phyloP scores from a whole-genome alignment of 1,140 invertebrate genomes.

The Leptopilina clavipes region DNA sequence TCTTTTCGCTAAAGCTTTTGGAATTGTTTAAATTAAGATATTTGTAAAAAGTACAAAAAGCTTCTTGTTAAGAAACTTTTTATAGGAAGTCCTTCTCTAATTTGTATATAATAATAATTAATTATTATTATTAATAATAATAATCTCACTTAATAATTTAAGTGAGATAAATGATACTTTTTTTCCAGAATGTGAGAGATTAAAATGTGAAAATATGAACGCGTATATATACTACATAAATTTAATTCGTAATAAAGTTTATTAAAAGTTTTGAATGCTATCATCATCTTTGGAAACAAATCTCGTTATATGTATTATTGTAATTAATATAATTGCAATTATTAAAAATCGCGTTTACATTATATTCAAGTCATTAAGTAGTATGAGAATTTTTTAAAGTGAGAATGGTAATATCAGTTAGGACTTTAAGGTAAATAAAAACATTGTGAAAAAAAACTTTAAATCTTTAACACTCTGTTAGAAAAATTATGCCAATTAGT shows the following conservation, averaged over 20 bases:
- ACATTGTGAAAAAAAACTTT: background rate
- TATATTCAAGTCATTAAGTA: slow-evolving; percentile 23
- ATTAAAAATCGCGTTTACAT: background rate
- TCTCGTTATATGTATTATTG: background rate
- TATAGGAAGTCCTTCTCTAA: background rate
- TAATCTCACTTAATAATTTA: background rate
- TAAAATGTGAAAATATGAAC: background rate
- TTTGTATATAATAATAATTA: background rate
- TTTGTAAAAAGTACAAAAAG: background rate
- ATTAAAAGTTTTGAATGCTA: slow-evolving; percentile 20
- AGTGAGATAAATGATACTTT: slow-evolving; percentile 5
- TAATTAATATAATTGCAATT: slow-evolving; percentile 18
- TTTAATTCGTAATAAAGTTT: background rate
- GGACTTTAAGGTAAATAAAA: background rate
- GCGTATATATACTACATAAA: background rate
- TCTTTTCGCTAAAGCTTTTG: background rate
- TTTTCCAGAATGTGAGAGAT: slow-evolving; percentile 7
- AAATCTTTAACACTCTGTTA: background rate
- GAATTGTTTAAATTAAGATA: background rate
- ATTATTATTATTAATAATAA: too few relatives aligned
- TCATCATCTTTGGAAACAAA: background rate
- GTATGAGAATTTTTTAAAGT: background rate
- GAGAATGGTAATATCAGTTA: slow-evolving; percentile 29
- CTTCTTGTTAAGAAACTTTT: background rate
- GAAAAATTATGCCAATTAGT: background rate